Conservation (phyloP, 2,888 invertebrate genomes). For the Calameuta filiformis region DNA sequence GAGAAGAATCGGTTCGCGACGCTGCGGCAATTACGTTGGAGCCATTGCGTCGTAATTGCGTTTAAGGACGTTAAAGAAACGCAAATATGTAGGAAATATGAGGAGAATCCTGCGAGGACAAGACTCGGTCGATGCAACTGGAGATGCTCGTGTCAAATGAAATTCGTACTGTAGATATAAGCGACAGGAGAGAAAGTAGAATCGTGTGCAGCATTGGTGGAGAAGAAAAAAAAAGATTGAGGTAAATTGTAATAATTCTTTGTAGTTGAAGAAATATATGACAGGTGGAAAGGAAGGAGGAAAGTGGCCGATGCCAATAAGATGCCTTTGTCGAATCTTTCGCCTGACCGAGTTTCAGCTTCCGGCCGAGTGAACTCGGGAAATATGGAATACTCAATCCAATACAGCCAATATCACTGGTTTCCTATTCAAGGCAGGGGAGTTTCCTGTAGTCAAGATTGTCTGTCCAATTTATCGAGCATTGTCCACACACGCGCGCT, state of each 20-base stretch:
- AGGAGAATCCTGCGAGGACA: too few species aligned
- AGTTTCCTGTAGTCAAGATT: conserved; percentile 29
- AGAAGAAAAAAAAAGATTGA: background rate
- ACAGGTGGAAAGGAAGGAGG: background rate
- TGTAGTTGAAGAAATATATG: background rate
- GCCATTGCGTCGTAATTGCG: too few species aligned
- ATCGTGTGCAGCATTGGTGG: too few species aligned
- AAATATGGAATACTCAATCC: conserved; percentile 60
- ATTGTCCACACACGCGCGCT: conserved; percentile 14
- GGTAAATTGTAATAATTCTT: conserved; percentile 40
- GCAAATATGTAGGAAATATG: too few species aligned
- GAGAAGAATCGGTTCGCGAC: conserved; percentile 16
- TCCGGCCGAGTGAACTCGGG: conserved; percentile 53
- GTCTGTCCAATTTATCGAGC: too few species aligned
- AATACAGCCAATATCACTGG: conserved; percentile 48
- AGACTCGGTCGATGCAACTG: too few species aligned
- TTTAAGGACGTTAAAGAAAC: too few species aligned
- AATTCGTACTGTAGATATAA: too few species aligned
- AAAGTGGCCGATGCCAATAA: conserved; percentile 58
- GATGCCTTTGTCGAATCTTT: conserved; percentile 60
- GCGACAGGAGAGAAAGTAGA: too few species aligned
- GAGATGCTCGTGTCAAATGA: too few species aligned
- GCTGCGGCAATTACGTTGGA: too few species aligned
- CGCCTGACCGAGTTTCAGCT: conserved; percentile 52
- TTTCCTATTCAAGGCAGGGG: conserved; percentile 43